Percentiles rank a stretch among this genome's conserved stretches.
Evolutionary conservation across 2,113 vertebrate species (phyloP).

Genomic region (Mugil cephalus): DNA sequence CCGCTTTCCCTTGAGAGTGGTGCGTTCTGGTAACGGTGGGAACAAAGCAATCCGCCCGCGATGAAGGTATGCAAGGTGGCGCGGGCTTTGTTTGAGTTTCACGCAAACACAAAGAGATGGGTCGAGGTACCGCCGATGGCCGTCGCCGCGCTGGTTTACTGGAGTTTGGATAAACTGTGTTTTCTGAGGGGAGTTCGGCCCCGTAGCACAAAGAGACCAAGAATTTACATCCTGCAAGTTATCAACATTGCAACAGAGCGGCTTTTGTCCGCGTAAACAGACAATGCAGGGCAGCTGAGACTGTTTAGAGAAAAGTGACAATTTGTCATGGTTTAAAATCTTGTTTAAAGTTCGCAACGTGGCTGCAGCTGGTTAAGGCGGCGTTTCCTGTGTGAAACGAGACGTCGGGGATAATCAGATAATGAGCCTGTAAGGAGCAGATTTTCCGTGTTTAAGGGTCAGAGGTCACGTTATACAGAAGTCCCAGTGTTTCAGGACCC

Average conservation of each 20-base stretch:
- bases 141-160: conserved; percentile 20
- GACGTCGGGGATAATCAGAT: conserved; percentile 63
- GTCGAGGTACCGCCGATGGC: conserved; percentile 1
- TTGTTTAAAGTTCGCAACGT: conserved; percentile 53
- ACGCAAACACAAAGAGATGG: conserved; percentile 52
- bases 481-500: conserved; percentile 48
- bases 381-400: conserved; percentile 65
- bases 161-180: conserved; percentile 26
- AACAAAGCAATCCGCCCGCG: conserved; percentile 23
- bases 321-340: conserved; percentile 62
- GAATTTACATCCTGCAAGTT: conserved; percentile 51
- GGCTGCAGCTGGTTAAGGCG: conserved; percentile 30
- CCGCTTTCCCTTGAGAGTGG: conserved; percentile 1
- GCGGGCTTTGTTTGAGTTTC: conserved; percentile 71
- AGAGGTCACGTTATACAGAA: conserved; percentile 59
- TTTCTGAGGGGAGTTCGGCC: conserved; percentile 22
- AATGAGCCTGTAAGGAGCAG: conserved; percentile 62
- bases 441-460: conserved; percentile 57
- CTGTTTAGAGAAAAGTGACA: conserved; percentile 60
- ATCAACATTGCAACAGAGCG: conserved; percentile 40
- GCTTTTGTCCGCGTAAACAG: conserved; percentile 38
- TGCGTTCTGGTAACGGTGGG: conserved; percentile 39
- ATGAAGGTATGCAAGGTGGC: conserved; percentile 64
- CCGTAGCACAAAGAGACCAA: conserved; percentile 17
- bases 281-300: conserved; percentile 31